phyloP scores from a whole-genome alignment of 1,140 invertebrate genomes.

The Aphelinus atriplicis region DNA sequence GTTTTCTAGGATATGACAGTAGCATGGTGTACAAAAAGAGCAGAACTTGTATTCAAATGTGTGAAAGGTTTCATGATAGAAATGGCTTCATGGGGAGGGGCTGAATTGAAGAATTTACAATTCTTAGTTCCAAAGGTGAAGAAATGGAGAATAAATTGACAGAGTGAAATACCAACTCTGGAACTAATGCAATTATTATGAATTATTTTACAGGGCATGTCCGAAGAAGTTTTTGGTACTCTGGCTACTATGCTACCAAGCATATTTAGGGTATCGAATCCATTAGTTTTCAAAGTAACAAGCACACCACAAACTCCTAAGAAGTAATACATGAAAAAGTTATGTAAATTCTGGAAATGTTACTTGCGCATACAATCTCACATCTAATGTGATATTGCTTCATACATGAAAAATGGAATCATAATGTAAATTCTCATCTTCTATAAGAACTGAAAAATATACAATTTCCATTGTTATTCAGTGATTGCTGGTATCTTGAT shows the following conservation, averaged over 20 bases:
- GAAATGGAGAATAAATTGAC: slow-evolving; percentile 8
- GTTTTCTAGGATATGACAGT: slow-evolving; percentile 89
- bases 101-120: slow-evolving; percentile 88
- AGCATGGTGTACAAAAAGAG: slow-evolving; percentile 93
- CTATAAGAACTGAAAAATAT: not conserved
- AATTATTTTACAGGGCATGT: slow-evolving; percentile 76
- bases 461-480: too few relatives aligned
- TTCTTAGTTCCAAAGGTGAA: slow-evolving; percentile 82
- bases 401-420: not conserved
- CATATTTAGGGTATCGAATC: slow-evolving; percentile 92
- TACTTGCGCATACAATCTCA: too few relatives aligned
- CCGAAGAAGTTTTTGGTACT: slow-evolving; percentile 85
- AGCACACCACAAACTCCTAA: slow-evolving; percentile 63
- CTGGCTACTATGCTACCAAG: slow-evolving; percentile 88
- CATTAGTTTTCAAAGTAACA: slow-evolving; percentile 74
- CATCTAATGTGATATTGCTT: too few relatives aligned
- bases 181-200: too few relatives aligned
- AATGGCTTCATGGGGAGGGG: slow-evolving; percentile 91
- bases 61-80: slow-evolving; percentile 99
- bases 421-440: slow-evolving; percentile 5
- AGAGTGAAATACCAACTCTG: too few relatives aligned
- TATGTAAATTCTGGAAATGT: slow-evolving; percentile 21
- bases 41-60: slow-evolving; percentile 97
- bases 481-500: too few relatives aligned
- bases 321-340: slow-evolving; percentile 51